Evolutionary conservation across 2,888 invertebrate species (phyloP).

Genomic region (Diarsia dahlii): DNA sequence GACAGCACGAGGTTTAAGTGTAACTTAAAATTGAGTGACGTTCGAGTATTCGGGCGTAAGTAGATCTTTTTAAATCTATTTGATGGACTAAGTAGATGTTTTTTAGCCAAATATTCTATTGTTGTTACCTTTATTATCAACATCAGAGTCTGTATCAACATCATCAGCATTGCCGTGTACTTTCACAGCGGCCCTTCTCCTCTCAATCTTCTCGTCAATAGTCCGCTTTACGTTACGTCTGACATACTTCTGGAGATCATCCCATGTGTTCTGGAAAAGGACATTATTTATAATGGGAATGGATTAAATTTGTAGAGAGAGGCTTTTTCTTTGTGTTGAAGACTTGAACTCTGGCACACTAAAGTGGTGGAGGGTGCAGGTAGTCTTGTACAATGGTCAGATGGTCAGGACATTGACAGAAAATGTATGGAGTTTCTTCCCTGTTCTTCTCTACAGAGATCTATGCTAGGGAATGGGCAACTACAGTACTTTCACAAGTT

Average conservation of each 20-base stretch:
- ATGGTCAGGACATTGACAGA: background rate
- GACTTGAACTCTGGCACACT: too few relatives aligned
- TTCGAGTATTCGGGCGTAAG: too few relatives aligned
- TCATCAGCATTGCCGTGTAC: conserved; percentile 85
- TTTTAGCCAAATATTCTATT: too few relatives aligned
- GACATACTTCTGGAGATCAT: conserved; percentile 94
- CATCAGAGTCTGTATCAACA: conserved; percentile 89
- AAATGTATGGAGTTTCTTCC: too few relatives aligned
- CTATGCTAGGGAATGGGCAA: too few relatives aligned
- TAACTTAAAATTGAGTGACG: too few relatives aligned
- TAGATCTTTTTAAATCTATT: too few relatives aligned
- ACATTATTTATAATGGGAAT: background rate
- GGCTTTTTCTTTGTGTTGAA: too few relatives aligned
- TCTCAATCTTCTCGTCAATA: conserved; percentile 95
- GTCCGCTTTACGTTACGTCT: conserved; percentile 95
- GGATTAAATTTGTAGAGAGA: background rate
- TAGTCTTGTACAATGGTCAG: background rate
- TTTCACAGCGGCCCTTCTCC: conserved; percentile 86
- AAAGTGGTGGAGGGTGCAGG: background rate
- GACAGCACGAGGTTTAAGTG: too few relatives aligned
- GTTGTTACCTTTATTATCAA: conserved; percentile 83
- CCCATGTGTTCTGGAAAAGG: conserved; percentile 93
- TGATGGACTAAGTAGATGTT: too few relatives aligned
- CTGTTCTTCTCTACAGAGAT: too few relatives aligned
- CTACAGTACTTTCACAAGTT: too few relatives aligned